Evolutionary conservation across 2,888 invertebrate species (phyloP).

Genomic region (Megastigmus dorsalis): DNA sequence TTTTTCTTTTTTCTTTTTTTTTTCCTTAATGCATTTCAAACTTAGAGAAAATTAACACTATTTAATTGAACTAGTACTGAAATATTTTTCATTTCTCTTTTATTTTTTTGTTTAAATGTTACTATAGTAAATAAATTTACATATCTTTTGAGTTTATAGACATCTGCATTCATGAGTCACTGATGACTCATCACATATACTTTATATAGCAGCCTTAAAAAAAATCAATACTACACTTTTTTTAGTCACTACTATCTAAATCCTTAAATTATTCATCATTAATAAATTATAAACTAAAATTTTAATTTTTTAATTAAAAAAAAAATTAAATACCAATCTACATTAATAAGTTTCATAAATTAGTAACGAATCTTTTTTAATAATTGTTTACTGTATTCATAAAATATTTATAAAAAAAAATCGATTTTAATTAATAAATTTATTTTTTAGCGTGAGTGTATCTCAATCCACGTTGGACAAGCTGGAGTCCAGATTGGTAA

Average conservation of each 20-base stretch:
- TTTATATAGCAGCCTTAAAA: no score
- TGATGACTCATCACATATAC: no score
- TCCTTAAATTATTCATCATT: no score
- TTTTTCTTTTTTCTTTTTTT: background rate
- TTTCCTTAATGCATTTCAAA: background rate
- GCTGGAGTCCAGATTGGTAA: slow-evolving; percentile 93
- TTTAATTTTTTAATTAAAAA: background rate
- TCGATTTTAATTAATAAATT: slow-evolving; percentile 34
- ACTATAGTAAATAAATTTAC: no score
- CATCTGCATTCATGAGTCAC: no score
- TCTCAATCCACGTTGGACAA: slow-evolving; percentile 87
- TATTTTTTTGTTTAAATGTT: no score
- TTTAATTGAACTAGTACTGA: background rate
- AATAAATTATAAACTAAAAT: background rate
- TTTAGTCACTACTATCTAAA: no score
- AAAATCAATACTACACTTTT: no score
- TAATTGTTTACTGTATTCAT: background rate
- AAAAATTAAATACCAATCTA: background rate
- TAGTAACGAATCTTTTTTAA: slow-evolving; percentile 1
- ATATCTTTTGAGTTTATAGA: no score
- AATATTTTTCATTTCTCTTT: background rate
- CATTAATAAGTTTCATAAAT: background rate
- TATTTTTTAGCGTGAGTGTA: slow-evolving; percentile 84
- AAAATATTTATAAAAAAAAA: background rate
- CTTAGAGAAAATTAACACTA: background rate